phyloP scores from a whole-genome alignment of 2,888 invertebrate species.

The Reticulitermes lucifugus region DNA sequence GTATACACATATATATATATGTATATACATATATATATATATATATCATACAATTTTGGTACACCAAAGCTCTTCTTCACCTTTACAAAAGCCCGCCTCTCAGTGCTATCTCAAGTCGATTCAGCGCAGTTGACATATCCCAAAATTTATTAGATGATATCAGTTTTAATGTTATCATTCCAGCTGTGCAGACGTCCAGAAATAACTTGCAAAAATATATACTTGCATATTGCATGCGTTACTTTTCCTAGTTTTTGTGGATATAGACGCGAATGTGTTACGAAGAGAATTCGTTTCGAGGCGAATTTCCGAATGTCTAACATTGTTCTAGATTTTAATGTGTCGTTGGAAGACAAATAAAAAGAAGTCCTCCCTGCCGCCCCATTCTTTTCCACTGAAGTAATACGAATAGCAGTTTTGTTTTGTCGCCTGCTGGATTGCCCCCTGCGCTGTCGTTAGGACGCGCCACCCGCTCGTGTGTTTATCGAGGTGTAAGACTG shows the following conservation, averaged over 20 bases:
- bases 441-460: slow-evolving; percentile 37
- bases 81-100: too few relatives aligned
- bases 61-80: too few relatives aligned
- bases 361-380: not conserved
- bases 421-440: slow-evolving; percentile 37
- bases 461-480: not conserved
- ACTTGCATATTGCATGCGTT: too few relatives aligned
- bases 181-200: too few relatives aligned
- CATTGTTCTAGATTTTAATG: slow-evolving; percentile 6
- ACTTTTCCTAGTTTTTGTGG: not conserved
- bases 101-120: too few relatives aligned
- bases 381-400: slow-evolving; percentile 31
- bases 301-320: slow-evolving; percentile 1
- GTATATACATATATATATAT: too few relatives aligned
- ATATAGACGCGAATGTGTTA: not conserved
- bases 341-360: not conserved
- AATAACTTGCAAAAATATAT: too few relatives aligned
- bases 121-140: too few relatives aligned
- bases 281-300: not conserved
- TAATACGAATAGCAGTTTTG: slow-evolving; percentile 43
- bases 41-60: too few relatives aligned
- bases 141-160: too few relatives aligned
- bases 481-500: slow-evolving; percentile 36
- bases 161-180: too few relatives aligned
- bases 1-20: too few relatives aligned